Percentiles rank a stretch among this genome's conserved stretches.
These are phyloP conservation scores for Rapana venosa DNA, from an alignment of 2,888 invertebrate species.

Conservation along the genomic window DNA sequence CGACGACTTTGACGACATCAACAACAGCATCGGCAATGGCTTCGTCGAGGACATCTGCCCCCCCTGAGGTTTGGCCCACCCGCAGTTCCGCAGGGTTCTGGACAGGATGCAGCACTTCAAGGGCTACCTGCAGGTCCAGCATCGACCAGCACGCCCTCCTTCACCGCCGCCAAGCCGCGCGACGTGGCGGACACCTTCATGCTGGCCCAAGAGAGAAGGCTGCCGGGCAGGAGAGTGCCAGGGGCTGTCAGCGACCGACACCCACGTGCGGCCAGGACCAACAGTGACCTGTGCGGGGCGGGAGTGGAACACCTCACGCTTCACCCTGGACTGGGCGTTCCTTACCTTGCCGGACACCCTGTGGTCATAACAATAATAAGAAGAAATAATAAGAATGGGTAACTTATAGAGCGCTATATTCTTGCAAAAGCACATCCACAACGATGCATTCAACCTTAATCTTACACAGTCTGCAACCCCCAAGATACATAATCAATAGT, in stretches of 20 bases:
- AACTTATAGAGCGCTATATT: no score
- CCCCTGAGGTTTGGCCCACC: slow-evolving; percentile 42
- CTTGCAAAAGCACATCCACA: no score
- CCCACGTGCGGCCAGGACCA: slow-evolving; percentile 38
- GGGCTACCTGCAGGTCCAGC: not conserved
- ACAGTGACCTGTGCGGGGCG: slow-evolving; percentile 47
- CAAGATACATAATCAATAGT: no score
- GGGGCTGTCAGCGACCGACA: slow-evolving; percentile 37
- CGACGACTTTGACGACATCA: not conserved
- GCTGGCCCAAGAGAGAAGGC: slow-evolving; percentile 48
- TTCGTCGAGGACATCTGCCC: slow-evolving; percentile 46
- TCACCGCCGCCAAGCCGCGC: slow-evolving; percentile 42
- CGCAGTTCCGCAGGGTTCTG: not conserved
- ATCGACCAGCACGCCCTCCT: slow-evolving; percentile 43
- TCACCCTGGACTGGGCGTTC: slow-evolving; percentile 50
- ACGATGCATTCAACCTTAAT: no score
- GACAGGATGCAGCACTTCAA: not conserved
- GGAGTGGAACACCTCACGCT: slow-evolving; percentile 53
- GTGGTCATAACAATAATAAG: no score
- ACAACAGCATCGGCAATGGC: slow-evolving; percentile 32
- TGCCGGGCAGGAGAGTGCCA: slow-evolving; percentile 41
- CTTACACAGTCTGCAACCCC: no score
- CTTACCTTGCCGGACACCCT: slow-evolving; percentile 47
- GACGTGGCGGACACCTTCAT: slow-evolving; percentile 51
- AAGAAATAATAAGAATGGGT: no score